These are phyloP conservation scores for Atractosteus spatula DNA, from an alignment of 2,113 vertebrate genomes.

Conservation along the genomic window DNA sequence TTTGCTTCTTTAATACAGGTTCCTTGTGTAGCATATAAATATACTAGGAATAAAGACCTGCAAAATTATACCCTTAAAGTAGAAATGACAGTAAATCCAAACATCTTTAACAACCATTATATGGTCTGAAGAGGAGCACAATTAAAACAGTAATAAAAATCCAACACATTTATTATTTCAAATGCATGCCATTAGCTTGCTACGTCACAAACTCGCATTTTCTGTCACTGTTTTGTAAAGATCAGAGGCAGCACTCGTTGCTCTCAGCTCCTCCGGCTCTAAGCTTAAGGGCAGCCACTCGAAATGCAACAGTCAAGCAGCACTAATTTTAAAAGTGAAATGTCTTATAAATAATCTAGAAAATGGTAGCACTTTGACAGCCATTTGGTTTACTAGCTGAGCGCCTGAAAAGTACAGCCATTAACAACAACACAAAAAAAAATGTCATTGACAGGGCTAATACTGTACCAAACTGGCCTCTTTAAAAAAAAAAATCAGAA, in stretches of 20 bases:
- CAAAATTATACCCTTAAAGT: too few species aligned
- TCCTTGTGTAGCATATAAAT: too few species aligned
- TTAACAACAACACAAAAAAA: background rate
- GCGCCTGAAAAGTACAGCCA: background rate
- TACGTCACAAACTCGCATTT: too few species aligned
- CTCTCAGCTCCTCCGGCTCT: background rate
- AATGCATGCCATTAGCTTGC: too few species aligned
- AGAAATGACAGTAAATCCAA: too few species aligned
- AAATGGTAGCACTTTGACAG: background rate
- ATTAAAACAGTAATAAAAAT: too few species aligned
- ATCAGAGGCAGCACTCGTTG: background rate
- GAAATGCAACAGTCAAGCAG: conserved; percentile 1
- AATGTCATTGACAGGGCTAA: background rate
- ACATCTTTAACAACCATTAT: too few species aligned
- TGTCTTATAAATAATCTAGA: conserved; percentile 6
- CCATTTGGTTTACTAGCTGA: background rate
- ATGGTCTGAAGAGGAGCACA: too few species aligned
- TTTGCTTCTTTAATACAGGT: too few species aligned
- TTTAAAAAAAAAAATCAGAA: background rate
- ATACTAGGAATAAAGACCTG: too few species aligned
- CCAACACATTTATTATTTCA: too few species aligned
- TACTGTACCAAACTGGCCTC: background rate
- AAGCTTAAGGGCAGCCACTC: background rate
- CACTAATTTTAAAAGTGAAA: background rate
- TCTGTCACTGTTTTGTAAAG: background rate